Base-by-base conservation (phyloP, 2,797 vertebrate genomes). In the Eptatretus atami region DNA sequence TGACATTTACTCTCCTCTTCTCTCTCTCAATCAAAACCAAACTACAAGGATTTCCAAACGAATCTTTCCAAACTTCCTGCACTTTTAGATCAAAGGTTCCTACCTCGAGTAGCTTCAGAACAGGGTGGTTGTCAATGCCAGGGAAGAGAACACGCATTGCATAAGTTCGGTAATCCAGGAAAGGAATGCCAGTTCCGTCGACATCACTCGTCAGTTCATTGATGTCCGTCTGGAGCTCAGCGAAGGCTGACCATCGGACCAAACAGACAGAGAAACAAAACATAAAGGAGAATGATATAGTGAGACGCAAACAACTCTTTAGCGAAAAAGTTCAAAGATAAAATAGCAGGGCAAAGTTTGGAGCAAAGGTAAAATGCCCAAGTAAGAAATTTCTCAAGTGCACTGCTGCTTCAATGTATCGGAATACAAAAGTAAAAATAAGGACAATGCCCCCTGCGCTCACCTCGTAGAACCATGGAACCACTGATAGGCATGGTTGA, bases 131-230 rank as follows among this genome's bases (percentile, higher is more conserved):
- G 71, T 98, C 92, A 9, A 93, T 95, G 19, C 92, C 92, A 14
- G 92, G 92, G 70, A 98, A 98, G 15, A 98, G 81, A 63, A 98
- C 92, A 63, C 92, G 77, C 92, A 98, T 95, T 3, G 90, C 94
- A 66, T 98, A 98, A 11, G 82, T 84, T 69, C 90, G 78, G 67
- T 98, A 98, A 70, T 95, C 92, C 1, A 98, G 75, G 74, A 98
- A 98, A 6, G 92, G 92, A 68, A 98, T 98, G 11, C 92, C 90
- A 0, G 84, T 86, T 66, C 87, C 92, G 0, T 98, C 92, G 68
- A 98, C 76, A 70, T 98, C 90, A 5, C 87, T 95, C n/a, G 92
- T 98, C 70, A 98, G 67, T 72, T 98, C 92, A 0, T 98, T 87
- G 67, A 98, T 98, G 70, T 98, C 92, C 0, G 92, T 98, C 74